Evolutionary conservation across 2,797 vertebrate genomes (phyloP).

Genomic region (Sebastolobus altivelis): DNA sequence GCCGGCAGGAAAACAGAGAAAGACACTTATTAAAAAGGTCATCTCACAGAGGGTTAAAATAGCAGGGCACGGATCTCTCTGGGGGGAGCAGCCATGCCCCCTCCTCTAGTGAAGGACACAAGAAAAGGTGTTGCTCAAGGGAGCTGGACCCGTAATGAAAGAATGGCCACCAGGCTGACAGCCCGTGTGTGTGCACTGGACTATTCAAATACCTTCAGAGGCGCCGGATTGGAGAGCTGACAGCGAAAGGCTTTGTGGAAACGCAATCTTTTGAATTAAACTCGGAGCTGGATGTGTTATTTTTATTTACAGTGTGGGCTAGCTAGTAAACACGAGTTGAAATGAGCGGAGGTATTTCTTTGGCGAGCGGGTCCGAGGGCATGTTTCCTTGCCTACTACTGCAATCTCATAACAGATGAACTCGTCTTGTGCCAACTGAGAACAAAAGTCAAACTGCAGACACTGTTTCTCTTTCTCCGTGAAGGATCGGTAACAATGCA

Average conservation of each 20-base stretch:
- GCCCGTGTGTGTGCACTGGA: slow-evolving; percentile 73
- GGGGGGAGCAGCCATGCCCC: slow-evolving; percentile 76
- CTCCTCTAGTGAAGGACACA: slow-evolving; percentile 84
- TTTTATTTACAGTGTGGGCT: slow-evolving; percentile 80
- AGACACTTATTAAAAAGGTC: slow-evolving; percentile 91
- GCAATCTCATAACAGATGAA: slow-evolving; percentile 69
- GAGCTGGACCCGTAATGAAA: slow-evolving; percentile 81
- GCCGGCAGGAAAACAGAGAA: slow-evolving; percentile 87
- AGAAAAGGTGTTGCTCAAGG: slow-evolving; percentile 85
- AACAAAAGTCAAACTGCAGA: slow-evolving; percentile 74
- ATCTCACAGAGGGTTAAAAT: slow-evolving; percentile 88
- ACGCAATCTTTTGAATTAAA: slow-evolving; percentile 79
- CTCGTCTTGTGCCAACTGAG: slow-evolving; percentile 65
- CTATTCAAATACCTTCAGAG: slow-evolving; percentile 82
- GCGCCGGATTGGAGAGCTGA: slow-evolving; percentile 53
- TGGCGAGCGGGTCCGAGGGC: slow-evolving; percentile 47
- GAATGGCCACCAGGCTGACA: slow-evolving; percentile 78
- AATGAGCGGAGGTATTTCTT: slow-evolving; percentile 72
- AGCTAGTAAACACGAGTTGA: slow-evolving; percentile 74
- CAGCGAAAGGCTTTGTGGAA: slow-evolving; percentile 64
- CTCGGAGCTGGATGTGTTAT: slow-evolving; percentile 71
- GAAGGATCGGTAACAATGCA: slow-evolving; percentile 59
- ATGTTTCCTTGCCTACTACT: slow-evolving; percentile 50
- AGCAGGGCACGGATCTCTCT: slow-evolving; percentile 82
- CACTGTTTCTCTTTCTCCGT: slow-evolving; percentile 43